Evolutionary conservation across 2,888 invertebrate species (phyloP).

Genomic region (Abscondita cerata): DNA sequence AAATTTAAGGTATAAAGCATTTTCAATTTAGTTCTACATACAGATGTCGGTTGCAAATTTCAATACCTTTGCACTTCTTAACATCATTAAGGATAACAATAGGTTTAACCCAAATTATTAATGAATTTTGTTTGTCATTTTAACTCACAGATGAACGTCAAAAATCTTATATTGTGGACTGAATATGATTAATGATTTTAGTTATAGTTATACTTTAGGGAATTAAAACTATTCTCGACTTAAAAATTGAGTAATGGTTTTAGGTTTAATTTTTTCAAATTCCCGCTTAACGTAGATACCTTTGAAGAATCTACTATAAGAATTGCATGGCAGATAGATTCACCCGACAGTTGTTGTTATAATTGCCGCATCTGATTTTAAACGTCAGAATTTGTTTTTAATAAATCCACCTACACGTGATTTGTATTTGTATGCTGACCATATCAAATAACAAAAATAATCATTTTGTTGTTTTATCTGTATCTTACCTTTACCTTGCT

Average conservation of each 20-base stretch:
- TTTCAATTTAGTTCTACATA: slow-evolving; percentile 11
- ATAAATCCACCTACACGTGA: too few relatives aligned
- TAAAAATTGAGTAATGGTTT: slow-evolving; percentile 37
- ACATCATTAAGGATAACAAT: slow-evolving; percentile 48
- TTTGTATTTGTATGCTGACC: too few relatives aligned
- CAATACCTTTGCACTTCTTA: slow-evolving; percentile 31
- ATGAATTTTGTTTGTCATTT: slow-evolving; percentile 59
- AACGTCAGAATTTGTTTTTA: too few relatives aligned
- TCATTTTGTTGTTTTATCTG: too few relatives aligned
- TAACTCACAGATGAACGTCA: slow-evolving; percentile 52
- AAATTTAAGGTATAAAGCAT: slow-evolving; percentile 24
- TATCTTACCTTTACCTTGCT: too few relatives aligned
- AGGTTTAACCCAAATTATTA: slow-evolving; percentile 63
- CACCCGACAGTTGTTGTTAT: too few relatives aligned
- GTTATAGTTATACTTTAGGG: slow-evolving; percentile 50
- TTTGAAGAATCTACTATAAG: slow-evolving; percentile 51
- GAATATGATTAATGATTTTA: slow-evolving; percentile 59
- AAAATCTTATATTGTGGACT: slow-evolving; percentile 57
- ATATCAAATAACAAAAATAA: too few relatives aligned
- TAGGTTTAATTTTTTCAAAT: slow-evolving; percentile 18
- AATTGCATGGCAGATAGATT: slow-evolving; percentile 54
- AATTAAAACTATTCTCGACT: slow-evolving; percentile 42
- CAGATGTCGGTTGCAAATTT: slow-evolving; percentile 28
- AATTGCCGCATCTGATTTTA: too few relatives aligned
- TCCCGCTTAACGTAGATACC: background rate